Evolutionary conservation across 2,888 invertebrate genomes (phyloP).

Genomic region (Mythimna pallens): DNA sequence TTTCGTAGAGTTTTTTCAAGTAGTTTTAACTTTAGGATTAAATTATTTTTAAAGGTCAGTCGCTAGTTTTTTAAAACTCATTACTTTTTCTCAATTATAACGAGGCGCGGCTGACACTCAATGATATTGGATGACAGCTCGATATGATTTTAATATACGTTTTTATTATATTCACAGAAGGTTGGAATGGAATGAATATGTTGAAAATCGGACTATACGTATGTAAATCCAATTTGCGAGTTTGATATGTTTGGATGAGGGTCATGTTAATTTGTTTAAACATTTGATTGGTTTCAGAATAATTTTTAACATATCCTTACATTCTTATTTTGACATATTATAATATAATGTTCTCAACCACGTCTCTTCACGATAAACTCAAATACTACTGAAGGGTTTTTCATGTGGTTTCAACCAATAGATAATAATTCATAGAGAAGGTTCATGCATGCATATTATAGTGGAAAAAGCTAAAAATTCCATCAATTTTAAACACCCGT

Average conservation of each 20-base stretch:
- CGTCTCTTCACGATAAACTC: too few species aligned
- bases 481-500: too few species aligned
- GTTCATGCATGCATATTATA: too few species aligned
- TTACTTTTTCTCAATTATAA: conserved; percentile 5
- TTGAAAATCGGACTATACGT: neutral
- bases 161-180: neutral
- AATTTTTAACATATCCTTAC: neutral
- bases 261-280: neutral
- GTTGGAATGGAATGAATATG: neutral
- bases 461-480: too few species aligned
- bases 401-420: too few species aligned
- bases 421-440: too few species aligned
- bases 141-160: neutral
- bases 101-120: neutral
- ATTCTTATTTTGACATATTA: neutral
- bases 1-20: conserved; percentile 4
- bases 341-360: too few species aligned
- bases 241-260: neutral
- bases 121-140: neutral
- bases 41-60: conserved; percentile 23
- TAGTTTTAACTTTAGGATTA: conserved; percentile 33
- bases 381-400: too few species aligned
- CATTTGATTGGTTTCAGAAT: neutral
- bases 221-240: neutral
- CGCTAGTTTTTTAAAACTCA: neutral